Evolutionary conservation across 2,888 invertebrate species (phyloP).

Genomic region (Lasioglossum morio): DNA sequence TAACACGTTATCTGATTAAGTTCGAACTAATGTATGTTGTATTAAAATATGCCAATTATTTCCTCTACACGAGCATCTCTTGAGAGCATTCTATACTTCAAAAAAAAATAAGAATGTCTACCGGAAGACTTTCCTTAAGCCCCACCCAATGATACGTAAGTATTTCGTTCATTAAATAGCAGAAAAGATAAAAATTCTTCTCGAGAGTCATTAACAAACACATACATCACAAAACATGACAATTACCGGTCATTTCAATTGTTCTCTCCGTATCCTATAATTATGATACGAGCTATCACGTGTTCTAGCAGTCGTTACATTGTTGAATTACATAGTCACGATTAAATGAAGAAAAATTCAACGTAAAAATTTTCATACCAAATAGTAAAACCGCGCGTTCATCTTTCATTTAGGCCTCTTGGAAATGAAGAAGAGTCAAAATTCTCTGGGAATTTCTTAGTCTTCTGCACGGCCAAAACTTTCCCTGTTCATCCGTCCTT

Average conservation of each 20-base stretch:
- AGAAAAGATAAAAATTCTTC: neutral
- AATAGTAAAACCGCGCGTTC: neutral
- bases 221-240: neutral
- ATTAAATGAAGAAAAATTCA: neutral
- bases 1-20: neutral
- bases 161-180: neutral
- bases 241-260: neutral
- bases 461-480: slow-evolving; percentile 40
- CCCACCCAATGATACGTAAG: neutral
- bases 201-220: neutral
- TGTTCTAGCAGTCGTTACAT: neutral
- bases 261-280: slow-evolving; percentile 1
- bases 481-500: slow-evolving; percentile 18
- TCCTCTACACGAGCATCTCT: too few species aligned
- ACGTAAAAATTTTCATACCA: neutral
- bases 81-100: too few species aligned
- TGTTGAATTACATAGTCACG: neutral
- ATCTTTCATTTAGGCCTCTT: neutral
- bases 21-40: neutral
- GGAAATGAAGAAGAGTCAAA: neutral
- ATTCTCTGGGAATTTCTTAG: neutral
- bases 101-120: neutral
- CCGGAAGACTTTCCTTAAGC: neutral
- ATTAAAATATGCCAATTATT: neutral
- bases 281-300: neutral